A percentile compares a stretch with the other conserved stretches of the same genome.
phyloP scores from a whole-genome alignment of 2,797 vertebrate genomes.

The Chrysocyon brachyurus region DNA sequence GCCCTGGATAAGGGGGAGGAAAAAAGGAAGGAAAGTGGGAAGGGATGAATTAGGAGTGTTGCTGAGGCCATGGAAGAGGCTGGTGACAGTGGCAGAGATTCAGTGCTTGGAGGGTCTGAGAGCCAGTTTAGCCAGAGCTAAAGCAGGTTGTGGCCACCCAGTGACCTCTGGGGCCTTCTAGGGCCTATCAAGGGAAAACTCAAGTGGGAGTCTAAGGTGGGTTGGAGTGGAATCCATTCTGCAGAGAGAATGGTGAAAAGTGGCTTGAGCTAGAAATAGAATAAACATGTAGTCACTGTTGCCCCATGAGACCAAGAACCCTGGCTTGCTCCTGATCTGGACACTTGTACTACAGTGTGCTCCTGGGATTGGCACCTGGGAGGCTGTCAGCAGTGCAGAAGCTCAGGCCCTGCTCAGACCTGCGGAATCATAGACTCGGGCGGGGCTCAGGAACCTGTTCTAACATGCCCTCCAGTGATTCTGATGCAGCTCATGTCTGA shows the following conservation, averaged over 20 bases:
- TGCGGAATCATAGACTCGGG: neutral
- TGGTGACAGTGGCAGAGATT: neutral
- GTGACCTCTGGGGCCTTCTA: neutral
- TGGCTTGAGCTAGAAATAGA: neutral
- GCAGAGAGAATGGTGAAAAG: neutral
- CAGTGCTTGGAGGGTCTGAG: neutral
- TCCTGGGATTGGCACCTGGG: neutral
- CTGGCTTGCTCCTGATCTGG: neutral
- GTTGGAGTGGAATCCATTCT: neutral
- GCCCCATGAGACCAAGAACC: neutral
- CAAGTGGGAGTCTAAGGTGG: neutral
- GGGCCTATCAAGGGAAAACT: neutral
- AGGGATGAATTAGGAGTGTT: neutral
- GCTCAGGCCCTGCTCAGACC: neutral
- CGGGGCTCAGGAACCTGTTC: neutral
- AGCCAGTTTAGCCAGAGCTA: neutral
- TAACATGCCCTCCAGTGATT: neutral
- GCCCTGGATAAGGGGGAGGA: neutral
- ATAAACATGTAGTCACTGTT: neutral
- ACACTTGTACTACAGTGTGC: neutral
- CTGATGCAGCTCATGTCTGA: neutral
- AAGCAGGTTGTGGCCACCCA: neutral
- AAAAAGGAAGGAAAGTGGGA: neutral
- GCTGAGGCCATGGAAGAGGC: neutral
- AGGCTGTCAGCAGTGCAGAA: neutral